Base-by-base conservation (phyloP, 2,113 vertebrate genomes). In the Anthoscopus minutus region DNA sequence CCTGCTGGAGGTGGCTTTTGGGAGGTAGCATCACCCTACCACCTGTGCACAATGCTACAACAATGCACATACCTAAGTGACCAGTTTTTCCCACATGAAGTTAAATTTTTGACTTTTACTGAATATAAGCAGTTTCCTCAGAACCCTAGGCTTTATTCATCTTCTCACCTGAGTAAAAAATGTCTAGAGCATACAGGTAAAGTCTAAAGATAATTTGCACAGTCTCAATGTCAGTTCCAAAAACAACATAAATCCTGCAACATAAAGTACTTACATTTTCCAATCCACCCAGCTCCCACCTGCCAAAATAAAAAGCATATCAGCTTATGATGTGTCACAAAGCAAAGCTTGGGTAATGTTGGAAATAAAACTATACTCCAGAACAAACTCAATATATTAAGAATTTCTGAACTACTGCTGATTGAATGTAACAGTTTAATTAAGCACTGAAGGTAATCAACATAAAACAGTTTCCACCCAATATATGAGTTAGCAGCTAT, bases 251-350 rank as follows among this genome's bases (percentile, higher is more conserved):
- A 78, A 65, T 27, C 11, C 50, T 23, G 15, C 27, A 85, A 85
- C 4, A 88, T 2, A 21, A 79, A 45, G 14, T 80, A 99, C 99
- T 99, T 97, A 99, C 99, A 94, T 98, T 99, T 99, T 94, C 99
- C 98, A 96, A 99, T 98, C 99, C 99, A 99, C 62, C 99, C 99
- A 64, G 98, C 99, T 81, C 98, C 99, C 27, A 98, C 98, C 99
- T 99, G 91, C 67, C 72, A 96, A 95, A 88, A 71, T 88, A 92
- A 90, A 87, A 42, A 51, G 20, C 65, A 44, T 65, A 82, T 48
- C 44, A 93, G 28, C 28, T 82, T 74, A 82, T 35, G 23, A 74
- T 17, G 64, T 33, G 17, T 47, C 56, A 94, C 6, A 66, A 82
- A 56, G 5, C 15, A 54, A 65, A 65, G 5, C 47, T 79, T 78